Percentiles rank a stretch among this genome's conserved stretches.
phyloP scores from a whole-genome alignment of 2,797 vertebrate genomes.

The Hybognathus amarus region DNA sequence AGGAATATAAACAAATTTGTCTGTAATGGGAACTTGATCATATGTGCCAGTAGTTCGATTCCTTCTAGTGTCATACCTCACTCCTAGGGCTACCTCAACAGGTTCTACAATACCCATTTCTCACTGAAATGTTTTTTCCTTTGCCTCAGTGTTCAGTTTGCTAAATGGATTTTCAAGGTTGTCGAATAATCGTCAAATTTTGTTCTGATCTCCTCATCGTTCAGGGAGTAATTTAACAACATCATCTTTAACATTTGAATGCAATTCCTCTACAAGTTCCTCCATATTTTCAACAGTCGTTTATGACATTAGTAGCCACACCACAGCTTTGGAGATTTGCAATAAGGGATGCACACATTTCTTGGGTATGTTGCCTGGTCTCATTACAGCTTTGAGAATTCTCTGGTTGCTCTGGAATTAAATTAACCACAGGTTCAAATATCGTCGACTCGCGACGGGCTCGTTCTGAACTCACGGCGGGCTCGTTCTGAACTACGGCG shows the following conservation, averaged over 20 bases:
- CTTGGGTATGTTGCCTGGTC: constrained; percentile 22
- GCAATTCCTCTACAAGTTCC: no score
- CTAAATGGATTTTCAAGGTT: constrained; percentile 57
- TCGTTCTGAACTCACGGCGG: no score
- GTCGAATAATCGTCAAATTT: constrained; percentile 51
- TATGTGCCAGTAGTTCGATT: constrained; percentile 53
- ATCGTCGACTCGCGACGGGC: no score
- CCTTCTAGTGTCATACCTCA: constrained; percentile 48
- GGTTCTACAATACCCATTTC: constrained; percentile 58
- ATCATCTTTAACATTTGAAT: constrained; percentile 2
- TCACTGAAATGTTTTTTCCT: constrained; percentile 56
- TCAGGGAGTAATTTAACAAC: constrained; percentile 50
- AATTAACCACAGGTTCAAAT: neutral
- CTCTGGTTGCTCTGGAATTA: neutral
- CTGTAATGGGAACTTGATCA: constrained; percentile 54
- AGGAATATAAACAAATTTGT: constrained; percentile 56
- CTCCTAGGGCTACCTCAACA: constrained; percentile 42
- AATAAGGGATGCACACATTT: constrained; percentile 51
- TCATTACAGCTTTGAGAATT: neutral
- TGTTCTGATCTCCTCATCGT: constrained; percentile 6
- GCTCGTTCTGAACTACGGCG: no score
- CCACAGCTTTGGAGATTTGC: constrained; percentile 56
- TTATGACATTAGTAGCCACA: constrained; percentile 54
- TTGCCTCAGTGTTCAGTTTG: constrained; percentile 55
- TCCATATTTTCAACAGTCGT: constrained; percentile 14